Evolutionary conservation across 2,888 invertebrate species (phyloP), one percentile per base, ranked within the genome.

Genomic region (Ophion ventricosus): DNA sequence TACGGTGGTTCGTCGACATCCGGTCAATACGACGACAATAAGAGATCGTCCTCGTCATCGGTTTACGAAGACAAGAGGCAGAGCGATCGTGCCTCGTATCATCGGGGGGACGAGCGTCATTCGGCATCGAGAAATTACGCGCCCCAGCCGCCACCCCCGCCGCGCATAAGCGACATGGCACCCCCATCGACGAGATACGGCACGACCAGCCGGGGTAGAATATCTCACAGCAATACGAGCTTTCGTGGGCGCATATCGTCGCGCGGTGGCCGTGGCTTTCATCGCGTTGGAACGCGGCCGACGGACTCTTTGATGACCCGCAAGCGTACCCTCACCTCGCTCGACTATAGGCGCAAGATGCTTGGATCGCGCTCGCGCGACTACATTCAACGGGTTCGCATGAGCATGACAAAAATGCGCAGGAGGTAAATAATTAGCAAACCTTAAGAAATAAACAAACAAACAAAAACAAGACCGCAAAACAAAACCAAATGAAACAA

Each of bases 271-370:
- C 90, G 92, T 80, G 92, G 92, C 66, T 91, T 91, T 85, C 91
- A 91, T 83, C 92, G 92, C 61, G 87, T 91, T 79, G 90, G 91
- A 83, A 88, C 92, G 80, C 90, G 87, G 66, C 80, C 92, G 69
- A 88, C 91, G 85, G 92, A 92, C 87, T 85, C 89, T 79, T 84
- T 92, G 84, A 87, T 92, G 87, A 89, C 91, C 83, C 92, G 92
- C 88, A 92, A 92, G 88, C 91, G 92, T 86, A 89, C 89, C 80
- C 89, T 92, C 59, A 87, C 86, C 23, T 90, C 92, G 84, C 90
- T 92, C 87, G 92, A 92, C 88, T 92, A 92, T 90, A 91, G 92
- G 78, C 92, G 92, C 89, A 92, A 92, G 91, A 89, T 92, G 88
- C 89, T 92, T 81, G 91, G 91, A 74, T 90, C 92, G 88, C 91